Conservation (phyloP, 2,797 vertebrate species). For the Thamnophis elegans region DNA sequence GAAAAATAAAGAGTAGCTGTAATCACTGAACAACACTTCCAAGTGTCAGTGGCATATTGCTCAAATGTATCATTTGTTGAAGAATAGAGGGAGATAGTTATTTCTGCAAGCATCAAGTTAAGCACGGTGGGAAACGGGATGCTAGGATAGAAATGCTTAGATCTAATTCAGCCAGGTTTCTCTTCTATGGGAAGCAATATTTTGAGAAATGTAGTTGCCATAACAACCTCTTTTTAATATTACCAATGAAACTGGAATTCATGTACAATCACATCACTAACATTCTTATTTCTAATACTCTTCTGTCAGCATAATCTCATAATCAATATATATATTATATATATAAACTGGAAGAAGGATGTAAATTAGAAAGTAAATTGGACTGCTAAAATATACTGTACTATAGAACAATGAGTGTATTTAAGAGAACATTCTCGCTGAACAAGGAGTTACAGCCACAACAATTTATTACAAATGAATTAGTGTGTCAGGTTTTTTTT, state of each 20-base stretch:
- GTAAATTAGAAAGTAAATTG: slow-evolving; percentile 5
- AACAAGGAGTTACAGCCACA: slow-evolving; percentile 19
- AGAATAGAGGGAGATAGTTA: not conserved
- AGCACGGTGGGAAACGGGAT: not conserved
- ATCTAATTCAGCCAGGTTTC: not conserved
- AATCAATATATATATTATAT: not conserved
- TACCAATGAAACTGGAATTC: slow-evolving; percentile 9
- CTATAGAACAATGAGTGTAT: not conserved
- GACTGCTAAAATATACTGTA: not conserved
- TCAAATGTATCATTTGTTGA: not conserved
- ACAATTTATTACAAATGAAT: slow-evolving; percentile 11
- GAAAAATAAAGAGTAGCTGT: not conserved
- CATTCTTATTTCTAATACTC: slow-evolving; percentile 22
- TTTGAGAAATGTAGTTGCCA: slow-evolving; percentile 33
- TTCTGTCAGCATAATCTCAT: not conserved
- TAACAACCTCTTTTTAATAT: slow-evolving; percentile 8
- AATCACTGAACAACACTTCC: not conserved
- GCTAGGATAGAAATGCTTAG: not conserved
- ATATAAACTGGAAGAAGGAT: not conserved
- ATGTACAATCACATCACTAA: slow-evolving; percentile 10
- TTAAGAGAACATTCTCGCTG: slow-evolving; percentile 3
- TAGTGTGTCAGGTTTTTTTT: not conserved
- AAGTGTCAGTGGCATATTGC: not conserved
- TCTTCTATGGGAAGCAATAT: not conserved
- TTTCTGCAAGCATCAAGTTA: not conserved